Conservation (phyloP, 1,140 invertebrate genomes). For the Eumaeus atala region DNA sequence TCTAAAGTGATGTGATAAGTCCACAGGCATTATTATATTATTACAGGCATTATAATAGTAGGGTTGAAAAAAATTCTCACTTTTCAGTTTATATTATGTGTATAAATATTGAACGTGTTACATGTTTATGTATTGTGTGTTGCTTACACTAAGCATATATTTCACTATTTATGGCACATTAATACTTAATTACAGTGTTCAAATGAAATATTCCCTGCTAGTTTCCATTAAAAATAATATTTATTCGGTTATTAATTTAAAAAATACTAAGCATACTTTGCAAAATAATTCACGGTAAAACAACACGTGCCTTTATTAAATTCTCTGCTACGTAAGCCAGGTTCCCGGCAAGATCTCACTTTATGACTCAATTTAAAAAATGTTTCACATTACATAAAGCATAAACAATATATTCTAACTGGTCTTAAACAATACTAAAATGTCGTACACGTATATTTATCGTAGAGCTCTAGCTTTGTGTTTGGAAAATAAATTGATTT, state of each 20-base stretch:
- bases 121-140: no score
- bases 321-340: slow-evolving; percentile 45
- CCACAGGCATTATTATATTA: no score
- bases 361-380: slow-evolving; percentile 69
- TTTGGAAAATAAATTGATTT: slow-evolving; percentile 9
- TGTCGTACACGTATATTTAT: slow-evolving; percentile 5
- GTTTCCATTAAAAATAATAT: neutral
- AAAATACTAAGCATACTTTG: slow-evolving; percentile 33
- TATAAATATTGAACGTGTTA: no score
- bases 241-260: slow-evolving; percentile 28
- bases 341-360: slow-evolving; percentile 49
- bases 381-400: slow-evolving; percentile 55
- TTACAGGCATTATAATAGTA: no score
- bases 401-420: slow-evolving; percentile 51
- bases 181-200: no score
- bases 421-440: slow-evolving; percentile 19
- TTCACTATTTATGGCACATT: neutral
- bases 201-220: neutral
- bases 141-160: no score
- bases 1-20: no score
- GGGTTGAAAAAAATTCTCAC: no score
- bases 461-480: neutral
- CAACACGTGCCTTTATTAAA: slow-evolving; percentile 63
- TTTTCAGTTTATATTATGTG: no score
- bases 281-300: slow-evolving; percentile 53